Base-by-base conservation (phyloP, 1,140 invertebrate genomes). In the Trichonephila clavipes region DNA sequence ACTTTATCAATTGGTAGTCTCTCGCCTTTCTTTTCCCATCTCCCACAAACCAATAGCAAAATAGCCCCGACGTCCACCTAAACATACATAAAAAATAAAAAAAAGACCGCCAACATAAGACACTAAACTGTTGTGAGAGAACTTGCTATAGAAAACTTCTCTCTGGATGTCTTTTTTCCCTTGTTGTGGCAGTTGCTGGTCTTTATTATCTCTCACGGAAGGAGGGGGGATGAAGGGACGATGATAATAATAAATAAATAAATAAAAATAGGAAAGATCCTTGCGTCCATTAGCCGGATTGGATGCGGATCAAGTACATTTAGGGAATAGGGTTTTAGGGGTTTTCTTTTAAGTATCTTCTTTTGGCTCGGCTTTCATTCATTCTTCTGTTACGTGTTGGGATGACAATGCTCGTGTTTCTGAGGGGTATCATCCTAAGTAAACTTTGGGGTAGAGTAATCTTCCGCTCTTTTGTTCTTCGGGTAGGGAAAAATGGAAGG, bases 251-350 rank as follows among this genome's bases (percentile, higher is more conserved):
- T 34, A 64, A 64, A 64, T 64, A 64, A 64, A 34, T 28, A 40
- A 77, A 34, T 18, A 77, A 34, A 34, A 77, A 77, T 16, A 66
- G 0, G 10, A 28, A 72, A 40, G 72, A 77, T 40, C 72, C 72
- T 12, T 77, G 72, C 72, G 28, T 77, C 72, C 72, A 77, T 77
- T 77, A 77, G 72, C 28, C 16, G 72, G 72, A 77, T 77, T 77
- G 72, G 72, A 77, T 40, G 34, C 72, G 72, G 72, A 77, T 77
- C 72, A 77, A 77, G 72, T 40, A 77, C 72, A 77, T 77, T 77
- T 77, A 77, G 72, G 34, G 72, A 77, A 77, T 77, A 77, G 72
- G 28, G 72, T 77, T 77, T 77, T 18, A 28, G 28, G 72, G 28
- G 21, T 64, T 64, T 64, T 64, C 62, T 77, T 77, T 77, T 34